Base-by-base conservation (phyloP, 2,797 vertebrate genomes). In the Champsocephalus esox region DNA sequence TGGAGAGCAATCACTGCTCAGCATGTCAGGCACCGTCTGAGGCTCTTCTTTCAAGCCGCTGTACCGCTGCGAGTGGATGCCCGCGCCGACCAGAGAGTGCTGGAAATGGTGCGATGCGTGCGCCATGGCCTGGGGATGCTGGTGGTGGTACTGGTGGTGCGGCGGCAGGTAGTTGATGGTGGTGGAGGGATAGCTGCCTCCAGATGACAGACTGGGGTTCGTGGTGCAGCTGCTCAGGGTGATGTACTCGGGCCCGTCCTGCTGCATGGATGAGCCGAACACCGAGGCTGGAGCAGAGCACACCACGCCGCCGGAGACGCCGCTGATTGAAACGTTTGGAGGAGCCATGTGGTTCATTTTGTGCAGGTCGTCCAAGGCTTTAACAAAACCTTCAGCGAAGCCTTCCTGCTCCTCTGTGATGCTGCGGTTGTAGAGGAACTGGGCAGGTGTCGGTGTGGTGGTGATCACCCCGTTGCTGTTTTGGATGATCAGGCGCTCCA, bases 331-430 rank as follows among this genome's bases (percentile, higher is more conserved):
- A 86, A 98, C 97, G 83, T 98, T 98, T 8, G 97, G 97, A 16
- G 97, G 97, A 0, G 95, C 95, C 89, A 97, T 96, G 79, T 97
- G 97, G 94, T 99, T 98, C 95, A 98, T 97, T 87, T 98, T 98
- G 93, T 99, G 96, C 12, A 99, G 94, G 79, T 99, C 97, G 92
- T 98, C 98, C 84, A 98, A 82, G 0, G 97, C 97, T 92, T 98
- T 97, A 2, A 98, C 96, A 70, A 99, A 99, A 48, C 97, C 96
- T 58, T 97, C 96, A 0, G 95, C 94, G 69, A 99, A 99, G 10
- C 95, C 96, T 86, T 99, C 98, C 85, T 98, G 96, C 75, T 99
- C 97, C 84, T 97, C 97, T 0, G 96, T 94, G 92, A 96, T 96
- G 3, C 95, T 93, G 64, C 97, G 96, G 69, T 89, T 85, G 93